A percentile compares a stretch with the other conserved stretches of the same genome.
Evolutionary conservation across 2,888 invertebrate genomes (phyloP).

Genomic region (Bombyx huttoni): DNA sequence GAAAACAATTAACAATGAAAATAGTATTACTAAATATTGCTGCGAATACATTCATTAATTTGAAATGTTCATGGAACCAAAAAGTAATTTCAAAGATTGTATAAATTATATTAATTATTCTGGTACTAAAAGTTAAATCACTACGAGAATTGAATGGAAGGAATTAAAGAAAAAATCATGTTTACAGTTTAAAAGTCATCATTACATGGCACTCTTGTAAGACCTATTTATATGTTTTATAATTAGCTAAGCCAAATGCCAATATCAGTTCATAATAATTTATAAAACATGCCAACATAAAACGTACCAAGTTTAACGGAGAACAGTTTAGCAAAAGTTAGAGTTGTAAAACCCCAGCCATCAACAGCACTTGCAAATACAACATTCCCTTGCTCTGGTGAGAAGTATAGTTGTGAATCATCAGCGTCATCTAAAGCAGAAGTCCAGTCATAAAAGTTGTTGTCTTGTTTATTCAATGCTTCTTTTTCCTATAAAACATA

Average conservation of each 20-base stretch:
- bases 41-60: too few species aligned
- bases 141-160: background rate
- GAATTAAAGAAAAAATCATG: too few species aligned
- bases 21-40: too few species aligned
- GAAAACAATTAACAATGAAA: background rate
- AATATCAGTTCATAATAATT: background rate
- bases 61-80: too few species aligned
- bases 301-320: conserved; percentile 76
- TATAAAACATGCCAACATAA: background rate
- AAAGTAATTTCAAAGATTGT: too few species aligned
- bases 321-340: conserved; percentile 86
- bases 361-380: conserved; percentile 96
- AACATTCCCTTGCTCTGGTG: conserved; percentile 95
- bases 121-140: too few species aligned
- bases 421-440: conserved; percentile 86
- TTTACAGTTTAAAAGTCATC: too few species aligned
- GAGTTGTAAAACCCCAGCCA: conserved; percentile 88
- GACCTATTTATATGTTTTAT: too few species aligned
- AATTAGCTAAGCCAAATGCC: background rate
- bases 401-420: conserved; percentile 92
- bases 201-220: too few species aligned
- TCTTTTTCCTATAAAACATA: conserved; percentile 31
- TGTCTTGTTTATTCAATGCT: conserved; percentile 35
- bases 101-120: too few species aligned
- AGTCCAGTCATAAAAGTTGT: conserved; percentile 78